Evolutionary conservation across 2,888 invertebrate genomes (phyloP).

Genomic region (Aleiodes alternator): DNA sequence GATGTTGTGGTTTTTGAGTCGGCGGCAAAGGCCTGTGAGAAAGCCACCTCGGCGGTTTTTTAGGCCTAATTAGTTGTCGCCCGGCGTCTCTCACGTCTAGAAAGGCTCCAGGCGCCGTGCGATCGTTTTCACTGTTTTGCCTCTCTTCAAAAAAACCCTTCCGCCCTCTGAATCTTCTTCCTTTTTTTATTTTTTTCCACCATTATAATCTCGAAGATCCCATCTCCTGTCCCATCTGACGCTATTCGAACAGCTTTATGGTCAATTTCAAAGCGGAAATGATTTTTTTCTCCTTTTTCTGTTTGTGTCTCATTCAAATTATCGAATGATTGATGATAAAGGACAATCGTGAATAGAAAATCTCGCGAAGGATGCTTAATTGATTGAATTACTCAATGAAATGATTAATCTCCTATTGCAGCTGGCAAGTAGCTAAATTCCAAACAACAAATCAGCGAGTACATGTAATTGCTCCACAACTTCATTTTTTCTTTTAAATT

Average conservation of each 20-base stretch:
- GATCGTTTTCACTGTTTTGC: conserved; percentile 49
- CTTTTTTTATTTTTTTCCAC: conserved; percentile 15
- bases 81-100: conserved; percentile 65
- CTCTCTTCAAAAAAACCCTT: conserved; percentile 48
- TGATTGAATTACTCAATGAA: not conserved
- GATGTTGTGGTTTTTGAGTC: conserved; percentile 45
- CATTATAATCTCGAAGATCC: conserved; percentile 30
- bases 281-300: not conserved
- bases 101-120: conserved; percentile 56
- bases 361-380: not conserved
- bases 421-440: not conserved
- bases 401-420: not conserved
- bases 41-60: conserved; percentile 68
- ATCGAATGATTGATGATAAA: conserved; percentile 11
- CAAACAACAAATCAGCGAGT: not conserved
- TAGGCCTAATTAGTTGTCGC: conserved; percentile 75
- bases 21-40: conserved; percentile 60
- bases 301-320: conserved; percentile 10
- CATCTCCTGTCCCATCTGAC: conserved; percentile 25
- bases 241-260: conserved; percentile 30
- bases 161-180: conserved; percentile 46
- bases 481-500: not conserved
- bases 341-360: not conserved
- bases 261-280: conserved; percentile 29
- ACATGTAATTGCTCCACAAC: conserved; percentile 5